Evolutionary conservation across 2,113 vertebrate species (phyloP).

Genomic region (Scalopus aquaticus): DNA sequence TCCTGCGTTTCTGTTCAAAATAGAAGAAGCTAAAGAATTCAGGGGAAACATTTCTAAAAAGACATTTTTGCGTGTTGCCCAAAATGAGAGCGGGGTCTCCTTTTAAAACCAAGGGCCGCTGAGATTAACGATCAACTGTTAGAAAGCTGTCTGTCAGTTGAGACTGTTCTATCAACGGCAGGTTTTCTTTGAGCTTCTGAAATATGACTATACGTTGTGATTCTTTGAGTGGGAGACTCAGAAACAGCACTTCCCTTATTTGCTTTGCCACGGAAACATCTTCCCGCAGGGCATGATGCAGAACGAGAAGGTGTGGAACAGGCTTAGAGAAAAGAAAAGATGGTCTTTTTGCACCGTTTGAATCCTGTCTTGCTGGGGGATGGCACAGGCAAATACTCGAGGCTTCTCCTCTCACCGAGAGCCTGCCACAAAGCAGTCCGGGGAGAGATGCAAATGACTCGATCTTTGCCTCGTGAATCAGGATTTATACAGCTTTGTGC

Average conservation of each 20-base stretch:
- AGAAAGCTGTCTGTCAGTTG: not conserved
- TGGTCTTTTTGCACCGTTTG: not conserved
- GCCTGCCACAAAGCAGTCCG: not conserved
- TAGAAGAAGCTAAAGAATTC: not conserved
- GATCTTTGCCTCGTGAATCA: not conserved
- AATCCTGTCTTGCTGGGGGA: not conserved
- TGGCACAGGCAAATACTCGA: not conserved
- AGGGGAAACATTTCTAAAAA: slow-evolving; percentile 29
- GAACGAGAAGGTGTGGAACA: not conserved
- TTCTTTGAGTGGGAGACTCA: not conserved
- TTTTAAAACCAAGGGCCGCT: not conserved
- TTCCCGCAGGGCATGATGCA: not conserved
- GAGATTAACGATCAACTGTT: not conserved
- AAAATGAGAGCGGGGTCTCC: not conserved
- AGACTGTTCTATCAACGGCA: not conserved
- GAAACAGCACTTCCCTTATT: not conserved
- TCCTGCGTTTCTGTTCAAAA: slow-evolving; percentile 18
- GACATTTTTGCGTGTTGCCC: not conserved
- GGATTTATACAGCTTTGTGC: not conserved
- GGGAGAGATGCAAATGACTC: not conserved
- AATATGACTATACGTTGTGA: not conserved
- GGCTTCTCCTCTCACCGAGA: not conserved
- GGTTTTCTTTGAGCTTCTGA: not conserved
- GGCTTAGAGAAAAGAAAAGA: not conserved
- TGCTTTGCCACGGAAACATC: not conserved